Percentiles rank a stretch among this genome's conserved stretches.
Evolutionary conservation across 2,113 vertebrate genomes (phyloP).

Genomic region (Lathamus discolor): DNA sequence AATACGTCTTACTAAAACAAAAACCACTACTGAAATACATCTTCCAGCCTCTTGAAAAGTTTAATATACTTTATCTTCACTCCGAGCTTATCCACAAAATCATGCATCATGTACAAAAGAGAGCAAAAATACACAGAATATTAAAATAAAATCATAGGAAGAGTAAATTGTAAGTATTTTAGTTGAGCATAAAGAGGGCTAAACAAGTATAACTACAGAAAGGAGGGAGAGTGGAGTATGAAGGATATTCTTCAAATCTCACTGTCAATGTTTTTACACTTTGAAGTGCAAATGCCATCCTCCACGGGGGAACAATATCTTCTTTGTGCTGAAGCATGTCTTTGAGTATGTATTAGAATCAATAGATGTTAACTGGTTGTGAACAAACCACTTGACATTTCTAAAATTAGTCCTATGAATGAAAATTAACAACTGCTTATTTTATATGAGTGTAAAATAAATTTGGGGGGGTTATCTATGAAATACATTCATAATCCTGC

Average conservation of each 20-base stretch:
- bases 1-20: constrained; percentile 13
- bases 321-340: not conserved
- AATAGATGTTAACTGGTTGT: not conserved
- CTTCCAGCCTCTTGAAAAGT: not conserved
- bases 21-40: not conserved
- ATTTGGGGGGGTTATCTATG: not conserved
- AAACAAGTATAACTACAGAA: not conserved
- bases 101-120: not conserved
- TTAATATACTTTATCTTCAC: not conserved
- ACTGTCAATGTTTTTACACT: not conserved
- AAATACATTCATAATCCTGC: not conserved
- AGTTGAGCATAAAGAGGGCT: not conserved
- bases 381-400: not conserved
- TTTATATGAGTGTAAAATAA: not conserved
- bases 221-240: fast-evolving
- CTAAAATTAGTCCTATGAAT: not conserved
- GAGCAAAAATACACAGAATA: not conserved
- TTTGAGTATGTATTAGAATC: not conserved
- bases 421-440: not conserved
- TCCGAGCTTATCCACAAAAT: not conserved
- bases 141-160: not conserved
- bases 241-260: not conserved
- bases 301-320: not conserved
- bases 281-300: not conserved
- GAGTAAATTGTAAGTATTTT: not conserved